These are phyloP conservation scores for Gephyroberyx darwinii DNA, from an alignment of 2,797 vertebrate genomes.

Conservation along the genomic window DNA sequence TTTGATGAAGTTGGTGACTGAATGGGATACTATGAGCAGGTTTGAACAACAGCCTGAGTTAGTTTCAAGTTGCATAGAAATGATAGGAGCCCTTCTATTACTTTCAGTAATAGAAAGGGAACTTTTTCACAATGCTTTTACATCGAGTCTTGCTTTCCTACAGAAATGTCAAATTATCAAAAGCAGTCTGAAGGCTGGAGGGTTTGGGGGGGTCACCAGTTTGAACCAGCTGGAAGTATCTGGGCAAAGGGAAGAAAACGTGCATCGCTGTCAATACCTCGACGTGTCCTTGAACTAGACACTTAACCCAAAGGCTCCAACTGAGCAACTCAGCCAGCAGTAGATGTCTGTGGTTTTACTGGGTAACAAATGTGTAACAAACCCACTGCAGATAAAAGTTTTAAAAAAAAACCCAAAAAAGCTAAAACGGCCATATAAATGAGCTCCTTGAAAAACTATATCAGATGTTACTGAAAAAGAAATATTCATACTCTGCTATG, in stretches of 20 bases:
- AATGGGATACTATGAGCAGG: conserved; percentile 14
- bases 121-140: neutral
- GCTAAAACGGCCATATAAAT: conserved; percentile 31
- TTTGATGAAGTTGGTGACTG: conserved; percentile 46
- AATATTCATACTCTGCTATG: conserved; percentile 50
- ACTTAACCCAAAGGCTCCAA: conserved; percentile 12
- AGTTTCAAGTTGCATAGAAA: conserved; percentile 28
- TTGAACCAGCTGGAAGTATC: conserved; percentile 5
- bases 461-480: conserved; percentile 42
- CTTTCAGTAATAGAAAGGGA: neutral
- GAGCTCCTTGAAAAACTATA: conserved; percentile 43
- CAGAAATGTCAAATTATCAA: conserved; percentile 14
- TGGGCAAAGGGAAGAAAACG: neutral
- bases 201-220: neutral
- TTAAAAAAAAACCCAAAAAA: neutral
- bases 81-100: neutral
- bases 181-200: neutral
- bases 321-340: neutral
- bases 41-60: conserved; percentile 28
- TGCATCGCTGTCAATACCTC: conserved; percentile 6
- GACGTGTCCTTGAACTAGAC: neutral
- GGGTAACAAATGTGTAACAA: conserved; percentile 21
- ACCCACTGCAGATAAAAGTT: neutral
- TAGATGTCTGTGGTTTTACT: neutral
- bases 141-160: conserved; percentile 1